A percentile compares a stretch with the other conserved stretches of the same genome.
phyloP scores from a whole-genome alignment of 2,797 vertebrate species.

The Siniperca obscura region DNA sequence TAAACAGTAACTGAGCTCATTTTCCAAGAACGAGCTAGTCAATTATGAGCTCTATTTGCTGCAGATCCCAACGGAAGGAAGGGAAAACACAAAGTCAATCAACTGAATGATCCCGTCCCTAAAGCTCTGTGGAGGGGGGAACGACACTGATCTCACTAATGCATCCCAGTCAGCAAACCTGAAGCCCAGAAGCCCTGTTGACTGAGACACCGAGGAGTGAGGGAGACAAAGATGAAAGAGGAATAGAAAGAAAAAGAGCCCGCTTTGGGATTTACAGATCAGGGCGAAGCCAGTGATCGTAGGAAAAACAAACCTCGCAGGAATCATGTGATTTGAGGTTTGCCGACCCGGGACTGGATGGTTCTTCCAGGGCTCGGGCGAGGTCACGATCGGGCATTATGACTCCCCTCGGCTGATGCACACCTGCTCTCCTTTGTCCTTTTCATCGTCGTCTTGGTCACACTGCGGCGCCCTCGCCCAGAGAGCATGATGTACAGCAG shows the following conservation, averaged over 20 bases:
- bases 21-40: conserved; percentile 36
- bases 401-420: neutral
- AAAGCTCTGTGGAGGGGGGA: conserved; percentile 4
- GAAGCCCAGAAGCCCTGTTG: neutral
- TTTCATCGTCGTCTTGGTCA: neutral
- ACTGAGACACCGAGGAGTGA: conserved; percentile 3
- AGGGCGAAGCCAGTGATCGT: no score
- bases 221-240: neutral
- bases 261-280: neutral
- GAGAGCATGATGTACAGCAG: conserved; percentile 19
- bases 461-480: neutral
- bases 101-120: conserved; percentile 39
- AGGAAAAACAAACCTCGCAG: neutral
- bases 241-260: neutral
- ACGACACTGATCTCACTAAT: conserved; percentile 30
- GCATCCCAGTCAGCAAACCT: conserved; percentile 8
- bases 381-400: neutral
- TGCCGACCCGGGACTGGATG: fast-evolving
- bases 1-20: conserved; percentile 47
- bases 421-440: conserved; percentile 5
- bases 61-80: conserved; percentile 45
- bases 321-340: neutral
- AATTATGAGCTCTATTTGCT: conserved; percentile 65
- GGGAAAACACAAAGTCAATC: conserved; percentile 58
- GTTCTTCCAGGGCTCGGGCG: neutral